Evolutionary conservation across 2,888 invertebrate species (phyloP).

Genomic region (Thyatira batis): DNA sequence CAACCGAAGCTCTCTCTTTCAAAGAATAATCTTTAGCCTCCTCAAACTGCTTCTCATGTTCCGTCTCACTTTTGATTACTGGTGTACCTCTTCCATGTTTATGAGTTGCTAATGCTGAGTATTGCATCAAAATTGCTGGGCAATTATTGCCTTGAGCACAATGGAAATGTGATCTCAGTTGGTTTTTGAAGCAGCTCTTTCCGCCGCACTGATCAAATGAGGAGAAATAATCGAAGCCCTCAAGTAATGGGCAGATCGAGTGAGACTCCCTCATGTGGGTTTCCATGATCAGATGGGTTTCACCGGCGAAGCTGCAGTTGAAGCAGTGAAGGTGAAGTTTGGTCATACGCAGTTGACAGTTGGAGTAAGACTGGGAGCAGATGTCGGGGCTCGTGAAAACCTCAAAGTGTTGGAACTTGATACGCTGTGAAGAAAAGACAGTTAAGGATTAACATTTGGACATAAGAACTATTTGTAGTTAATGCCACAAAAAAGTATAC

Average conservation of each 20-base stretch:
- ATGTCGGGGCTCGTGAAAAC: conserved; percentile 82
- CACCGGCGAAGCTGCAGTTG: conserved; percentile 92
- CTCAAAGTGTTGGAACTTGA: conserved; percentile 84
- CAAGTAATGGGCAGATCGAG: conserved; percentile 89
- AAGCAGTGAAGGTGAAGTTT: conserved; percentile 93
- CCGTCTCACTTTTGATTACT: conserved; percentile 67
- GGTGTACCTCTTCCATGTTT: conserved; percentile 76
- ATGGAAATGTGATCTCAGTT: conserved; percentile 73
- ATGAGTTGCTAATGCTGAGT: conserved; percentile 76
- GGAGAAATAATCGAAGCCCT: conserved; percentile 92
- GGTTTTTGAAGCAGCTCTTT: conserved; percentile 77
- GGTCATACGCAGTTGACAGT: conserved; percentile 86
- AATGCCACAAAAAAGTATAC: too few relatives aligned
- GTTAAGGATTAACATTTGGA: too few relatives aligned
- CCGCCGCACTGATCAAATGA: conserved; percentile 76
- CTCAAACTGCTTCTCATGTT: conserved; percentile 65
- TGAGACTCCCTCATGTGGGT: conserved; percentile 94
- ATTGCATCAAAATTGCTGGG: conserved; percentile 75
- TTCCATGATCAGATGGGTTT: conserved; percentile 88
- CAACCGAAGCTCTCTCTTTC: conserved; percentile 73
- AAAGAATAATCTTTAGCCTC: conserved; percentile 80
- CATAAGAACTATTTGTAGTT: too few relatives aligned
- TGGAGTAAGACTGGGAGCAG: conserved; percentile 86
- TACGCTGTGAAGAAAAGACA: conserved; percentile 65
- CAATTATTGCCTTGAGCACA: conserved; percentile 77